Evolutionary conservation across 1,140 invertebrate species (phyloP).

Genomic region (Rhyacophila brunnea): DNA sequence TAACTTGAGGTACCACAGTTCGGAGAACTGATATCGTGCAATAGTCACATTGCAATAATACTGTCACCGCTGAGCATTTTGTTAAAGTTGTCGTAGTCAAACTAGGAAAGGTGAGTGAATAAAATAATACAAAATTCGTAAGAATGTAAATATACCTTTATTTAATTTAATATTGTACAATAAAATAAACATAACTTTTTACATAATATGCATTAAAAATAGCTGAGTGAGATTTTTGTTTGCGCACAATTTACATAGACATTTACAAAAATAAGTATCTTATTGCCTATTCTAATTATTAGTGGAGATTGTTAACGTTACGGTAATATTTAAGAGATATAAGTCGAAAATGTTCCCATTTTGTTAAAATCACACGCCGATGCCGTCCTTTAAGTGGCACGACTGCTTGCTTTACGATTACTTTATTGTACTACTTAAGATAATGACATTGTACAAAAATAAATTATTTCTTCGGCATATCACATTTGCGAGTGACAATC

Average conservation of each 20-base stretch:
- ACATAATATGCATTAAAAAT: too few relatives aligned
- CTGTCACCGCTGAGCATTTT: too few relatives aligned
- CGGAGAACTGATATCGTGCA: too few relatives aligned
- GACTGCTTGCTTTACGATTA: not conserved
- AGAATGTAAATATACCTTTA: conserved; percentile 12
- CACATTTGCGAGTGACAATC: not conserved
- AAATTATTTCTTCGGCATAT: not conserved
- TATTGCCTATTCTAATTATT: not conserved
- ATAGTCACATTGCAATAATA: too few relatives aligned
- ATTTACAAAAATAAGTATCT: not conserved
- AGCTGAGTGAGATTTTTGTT: too few relatives aligned
- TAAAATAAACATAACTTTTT: too few relatives aligned
- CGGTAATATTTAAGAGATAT: not conserved
- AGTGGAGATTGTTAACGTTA: not conserved
- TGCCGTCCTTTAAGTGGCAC: not conserved
- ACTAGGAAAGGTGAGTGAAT: too few relatives aligned
- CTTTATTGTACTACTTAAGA: not conserved
- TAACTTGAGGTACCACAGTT: too few relatives aligned
- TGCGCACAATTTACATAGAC: not conserved
- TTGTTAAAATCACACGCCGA: not conserved
- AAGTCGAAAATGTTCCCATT: not conserved
- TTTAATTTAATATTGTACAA: not conserved
- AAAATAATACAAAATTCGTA: conserved; percentile 6
- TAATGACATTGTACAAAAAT: not conserved
- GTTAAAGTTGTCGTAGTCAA: too few relatives aligned